Evolutionary conservation across 1,140 invertebrate genomes (phyloP), one percentile per base, ranked within the genome.

Genomic region (Ctenoplectra terminalis): DNA sequence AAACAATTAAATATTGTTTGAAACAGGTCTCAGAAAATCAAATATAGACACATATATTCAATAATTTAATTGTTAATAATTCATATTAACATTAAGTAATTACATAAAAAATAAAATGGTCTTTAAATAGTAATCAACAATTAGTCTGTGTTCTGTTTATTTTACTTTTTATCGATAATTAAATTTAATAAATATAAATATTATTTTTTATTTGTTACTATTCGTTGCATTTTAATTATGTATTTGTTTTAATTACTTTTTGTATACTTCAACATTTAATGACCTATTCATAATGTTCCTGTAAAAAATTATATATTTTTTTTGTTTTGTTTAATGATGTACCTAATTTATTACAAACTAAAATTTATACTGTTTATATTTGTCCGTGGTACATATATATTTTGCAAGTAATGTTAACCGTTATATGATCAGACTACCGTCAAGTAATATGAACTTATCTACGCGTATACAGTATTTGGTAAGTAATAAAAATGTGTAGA

Each of bases 1-100:
- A 26, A 20, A 23, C 0, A n/a, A 61, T 40, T 48, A 52, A 26
- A 58, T n/a, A 76, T 54, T 58, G 2, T 20, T 70, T 58, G 37
- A 6, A 26, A 17, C 34, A 37, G 31, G n/a, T 17, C 15, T 61
- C 17, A 60, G 13, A 26, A 37, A 40, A 66, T 37, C 40, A 56
- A 48, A 81, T 75, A 56, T 48, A 75, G 71, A 66, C 71, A 75
- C 60, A 66, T 81, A 46, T 66, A 67, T 82, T 82, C 37, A 50
- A 58, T 63, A 43, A 75, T 58, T 77, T 54, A 50, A 31, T 73
- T 76, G 52, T 82, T 81, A 58, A 58, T 60, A 69, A 76, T 82
- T 48, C 31, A 50, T 52, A 69, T 37, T 61, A 60, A 69, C 60
- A 56, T 69, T 60, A 81, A 60, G n/a, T 50, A 81, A 77, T 77